Evolutionary conservation across 1,140 invertebrate species (phyloP).

Genomic region (Formica selysi): DNA sequence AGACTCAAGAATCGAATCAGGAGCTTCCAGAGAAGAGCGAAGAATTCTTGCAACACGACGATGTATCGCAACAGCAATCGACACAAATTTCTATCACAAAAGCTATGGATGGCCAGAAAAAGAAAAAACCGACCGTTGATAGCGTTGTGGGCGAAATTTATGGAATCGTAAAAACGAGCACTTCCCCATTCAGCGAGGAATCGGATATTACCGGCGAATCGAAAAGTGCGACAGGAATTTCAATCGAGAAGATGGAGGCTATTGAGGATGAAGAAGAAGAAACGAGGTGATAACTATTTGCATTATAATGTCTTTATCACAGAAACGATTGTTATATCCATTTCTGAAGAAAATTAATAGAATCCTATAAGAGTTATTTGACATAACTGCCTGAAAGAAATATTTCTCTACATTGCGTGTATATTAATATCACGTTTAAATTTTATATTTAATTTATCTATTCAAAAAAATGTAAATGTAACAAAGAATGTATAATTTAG

Average conservation of each 20-base stretch:
- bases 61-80: neutral
- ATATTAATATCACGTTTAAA: neutral
- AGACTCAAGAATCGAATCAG: conserved; percentile 57
- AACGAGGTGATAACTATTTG: conserved; percentile 71
- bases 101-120: conserved; percentile 30
- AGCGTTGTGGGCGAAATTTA: conserved; percentile 80
- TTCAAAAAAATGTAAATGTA: neutral
- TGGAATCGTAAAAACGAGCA: conserved; percentile 72
- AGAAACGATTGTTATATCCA: neutral
- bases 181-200: conserved; percentile 69
- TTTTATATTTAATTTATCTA: neutral
- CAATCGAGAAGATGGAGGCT: conserved; percentile 50
- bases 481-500: neutral
- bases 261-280: conserved; percentile 80
- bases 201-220: neutral
- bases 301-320: neutral
- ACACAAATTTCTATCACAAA: conserved; percentile 12
- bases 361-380: neutral
- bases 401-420: neutral
- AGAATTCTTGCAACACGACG: neutral
- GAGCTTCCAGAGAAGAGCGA: conserved; percentile 50
- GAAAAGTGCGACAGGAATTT: conserved; percentile 23
- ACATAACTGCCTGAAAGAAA: neutral
- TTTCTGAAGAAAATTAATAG: conserved; percentile 3
- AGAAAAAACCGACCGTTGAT: conserved; percentile 75